phyloP scores from a whole-genome alignment of 2,797 vertebrate species.

The Chaetodon trifasciatus region DNA sequence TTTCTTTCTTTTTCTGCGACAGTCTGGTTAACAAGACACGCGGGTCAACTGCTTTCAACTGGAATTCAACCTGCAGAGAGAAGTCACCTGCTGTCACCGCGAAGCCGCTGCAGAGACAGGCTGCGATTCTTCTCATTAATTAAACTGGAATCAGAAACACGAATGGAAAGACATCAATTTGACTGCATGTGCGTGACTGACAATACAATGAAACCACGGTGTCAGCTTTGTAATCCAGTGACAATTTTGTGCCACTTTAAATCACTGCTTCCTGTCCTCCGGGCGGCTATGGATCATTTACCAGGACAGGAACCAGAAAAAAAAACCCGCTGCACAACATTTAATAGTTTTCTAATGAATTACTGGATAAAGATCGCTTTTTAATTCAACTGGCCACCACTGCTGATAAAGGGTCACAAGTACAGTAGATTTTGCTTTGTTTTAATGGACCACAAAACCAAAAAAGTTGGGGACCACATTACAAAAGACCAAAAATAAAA shows the following conservation, averaged over 20 bases:
- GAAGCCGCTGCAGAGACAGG: background rate
- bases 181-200: background rate
- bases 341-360: background rate
- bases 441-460: background rate
- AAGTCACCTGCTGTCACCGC: conserved; percentile 18
- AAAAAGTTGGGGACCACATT: background rate
- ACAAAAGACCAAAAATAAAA: background rate
- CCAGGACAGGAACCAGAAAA: background rate
- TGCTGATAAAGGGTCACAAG: background rate
- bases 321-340: background rate
- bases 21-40: conserved; percentile 71
- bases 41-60: conserved; percentile 59
- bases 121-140: background rate
- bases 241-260: background rate
- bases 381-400: background rate
- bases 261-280: background rate
- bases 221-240: background rate
- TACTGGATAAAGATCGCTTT: background rate
- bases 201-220: background rate
- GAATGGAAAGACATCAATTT: background rate
- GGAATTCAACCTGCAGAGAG: conserved; percentile 42
- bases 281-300: background rate
- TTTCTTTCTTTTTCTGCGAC: conserved; percentile 56
- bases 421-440: background rate
- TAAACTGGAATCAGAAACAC: background rate